phyloP scores from a whole-genome alignment of 2,113 vertebrate genomes.

The Camarhynchus parvulus region DNA sequence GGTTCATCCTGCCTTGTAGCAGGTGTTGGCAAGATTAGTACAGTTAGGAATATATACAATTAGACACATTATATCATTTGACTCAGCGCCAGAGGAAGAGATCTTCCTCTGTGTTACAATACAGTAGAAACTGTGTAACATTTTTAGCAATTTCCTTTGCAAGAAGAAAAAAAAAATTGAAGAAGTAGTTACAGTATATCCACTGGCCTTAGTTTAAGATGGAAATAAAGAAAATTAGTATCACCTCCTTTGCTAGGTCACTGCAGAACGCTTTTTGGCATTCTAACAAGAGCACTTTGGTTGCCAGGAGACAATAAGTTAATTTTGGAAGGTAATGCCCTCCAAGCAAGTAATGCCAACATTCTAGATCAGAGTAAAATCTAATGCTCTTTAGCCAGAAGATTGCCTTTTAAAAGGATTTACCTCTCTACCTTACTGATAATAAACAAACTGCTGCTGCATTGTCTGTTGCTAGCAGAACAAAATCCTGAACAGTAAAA shows the following conservation, averaged over 20 bases:
- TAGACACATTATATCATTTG: background rate
- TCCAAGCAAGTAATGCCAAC: conserved; percentile 18
- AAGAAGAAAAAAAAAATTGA: background rate
- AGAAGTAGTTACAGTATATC: background rate
- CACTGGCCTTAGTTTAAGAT: background rate
- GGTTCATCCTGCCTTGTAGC: background rate
- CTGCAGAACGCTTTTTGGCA: background rate
- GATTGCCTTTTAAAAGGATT: conserved; percentile 14
- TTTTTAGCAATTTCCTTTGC: background rate
- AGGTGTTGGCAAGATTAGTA: background rate
- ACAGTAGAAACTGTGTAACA: background rate
- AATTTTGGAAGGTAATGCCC: conserved; percentile 57
- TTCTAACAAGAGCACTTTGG: conserved; percentile 5
- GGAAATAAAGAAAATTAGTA: background rate
- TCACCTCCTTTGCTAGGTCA: conserved; percentile 3
- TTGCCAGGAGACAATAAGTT: conserved; percentile 60
- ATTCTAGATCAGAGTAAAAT: conserved; percentile 1
- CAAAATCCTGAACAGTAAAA: background rate
- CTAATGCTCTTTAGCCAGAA: background rate
- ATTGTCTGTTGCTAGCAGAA: background rate
- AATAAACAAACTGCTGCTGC: background rate
- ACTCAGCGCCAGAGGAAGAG: background rate
- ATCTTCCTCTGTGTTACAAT: background rate
- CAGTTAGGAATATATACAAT: background rate
- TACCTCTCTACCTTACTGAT: background rate